These are phyloP conservation scores for Apis mellifera DNA, from an alignment of 1,140 invertebrate genomes.

Conservation along the genomic window DNA sequence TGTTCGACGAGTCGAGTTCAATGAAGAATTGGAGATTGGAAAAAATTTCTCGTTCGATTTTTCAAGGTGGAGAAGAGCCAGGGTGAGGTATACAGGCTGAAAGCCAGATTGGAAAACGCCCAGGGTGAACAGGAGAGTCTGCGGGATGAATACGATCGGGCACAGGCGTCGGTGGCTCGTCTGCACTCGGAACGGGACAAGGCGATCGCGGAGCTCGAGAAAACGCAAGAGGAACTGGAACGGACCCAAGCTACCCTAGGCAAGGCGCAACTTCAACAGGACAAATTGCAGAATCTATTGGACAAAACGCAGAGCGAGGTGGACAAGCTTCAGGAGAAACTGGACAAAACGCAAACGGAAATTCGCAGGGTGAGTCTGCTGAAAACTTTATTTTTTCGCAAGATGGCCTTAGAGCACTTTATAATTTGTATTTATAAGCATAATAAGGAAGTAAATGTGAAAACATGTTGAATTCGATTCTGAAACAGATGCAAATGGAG, in stretches of 20 bases:
- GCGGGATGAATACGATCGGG: conserved; percentile 93
- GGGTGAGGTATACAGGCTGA: conserved; percentile 95
- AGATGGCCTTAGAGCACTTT: not conserved
- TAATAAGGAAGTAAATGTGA: not conserved
- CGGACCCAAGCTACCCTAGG: conserved; percentile 92
- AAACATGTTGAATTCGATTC: not conserved
- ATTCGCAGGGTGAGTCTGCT: conserved; percentile 86
- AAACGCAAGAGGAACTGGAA: conserved; percentile 94
- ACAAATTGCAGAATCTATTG: conserved; percentile 92
- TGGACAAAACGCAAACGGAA: conserved; percentile 91
- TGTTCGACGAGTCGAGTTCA: no score
- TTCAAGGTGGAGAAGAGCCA: conserved; percentile 88
- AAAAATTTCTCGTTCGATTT: not conserved
- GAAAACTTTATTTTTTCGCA: not conserved
- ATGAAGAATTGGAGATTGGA: not conserved
- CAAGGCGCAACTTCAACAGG: conserved; percentile 94
- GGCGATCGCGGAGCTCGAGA: conserved; percentile 91
- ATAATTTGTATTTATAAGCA: no score
- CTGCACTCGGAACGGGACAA: conserved; percentile 94
- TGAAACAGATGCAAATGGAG: conserved; percentile 90
- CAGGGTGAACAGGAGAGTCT: conserved; percentile 96
- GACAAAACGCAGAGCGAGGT: conserved; percentile 95
- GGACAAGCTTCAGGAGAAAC: conserved; percentile 93
- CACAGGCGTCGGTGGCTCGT: conserved; percentile 88
- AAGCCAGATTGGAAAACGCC: conserved; percentile 96